Evolutionary conservation across 2,797 vertebrate species (phyloP).

Genomic region (Lutjanus argentimaculatus): DNA sequence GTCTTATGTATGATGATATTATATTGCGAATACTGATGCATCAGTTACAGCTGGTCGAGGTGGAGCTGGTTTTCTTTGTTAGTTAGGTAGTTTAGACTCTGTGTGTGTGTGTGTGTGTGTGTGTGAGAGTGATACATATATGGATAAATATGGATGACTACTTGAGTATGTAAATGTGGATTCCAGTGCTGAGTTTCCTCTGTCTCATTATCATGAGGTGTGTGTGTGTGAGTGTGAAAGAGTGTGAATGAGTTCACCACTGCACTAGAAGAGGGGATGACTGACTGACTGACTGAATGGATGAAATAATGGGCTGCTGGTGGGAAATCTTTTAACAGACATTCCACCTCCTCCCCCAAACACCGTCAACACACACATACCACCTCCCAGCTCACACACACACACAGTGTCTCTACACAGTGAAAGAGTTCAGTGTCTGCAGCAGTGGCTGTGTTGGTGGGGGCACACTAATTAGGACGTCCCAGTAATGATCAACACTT

Average conservation of each 20-base stretch:
- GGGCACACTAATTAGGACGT: slow-evolving; percentile 67
- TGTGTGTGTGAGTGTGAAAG: neutral
- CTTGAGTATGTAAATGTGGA: slow-evolving; percentile 41
- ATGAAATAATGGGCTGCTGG: slow-evolving; percentile 60
- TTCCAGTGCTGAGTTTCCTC: slow-evolving; percentile 20
- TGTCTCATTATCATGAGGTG: slow-evolving; percentile 19
- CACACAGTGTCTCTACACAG: neutral
- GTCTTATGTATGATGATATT: neutral
- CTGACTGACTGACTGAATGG: slow-evolving; percentile 36
- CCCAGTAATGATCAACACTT: slow-evolving; percentile 44
- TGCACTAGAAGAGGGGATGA: slow-evolving; percentile 18
- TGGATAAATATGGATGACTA: slow-evolving; percentile 11
- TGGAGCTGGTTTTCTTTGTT: neutral
- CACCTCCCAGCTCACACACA: slow-evolving; percentile 41
- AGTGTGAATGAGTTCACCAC: slow-evolving; percentile 9
- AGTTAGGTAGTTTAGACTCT: neutral
- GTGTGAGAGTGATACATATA: neutral
- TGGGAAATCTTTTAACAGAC: slow-evolving; percentile 66
- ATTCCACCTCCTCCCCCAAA: slow-evolving; percentile 31
- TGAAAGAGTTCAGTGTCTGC: slow-evolving; percentile 73
- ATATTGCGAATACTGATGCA: neutral
- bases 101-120: neutral
- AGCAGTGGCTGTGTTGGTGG: slow-evolving; percentile 35
- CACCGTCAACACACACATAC: slow-evolving; percentile 27
- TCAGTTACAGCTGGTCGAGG: neutral